Percentiles rank a stretch among this genome's conserved stretches.
phyloP scores from a whole-genome alignment of 2,113 vertebrate species.

The Euleptes europaea region DNA sequence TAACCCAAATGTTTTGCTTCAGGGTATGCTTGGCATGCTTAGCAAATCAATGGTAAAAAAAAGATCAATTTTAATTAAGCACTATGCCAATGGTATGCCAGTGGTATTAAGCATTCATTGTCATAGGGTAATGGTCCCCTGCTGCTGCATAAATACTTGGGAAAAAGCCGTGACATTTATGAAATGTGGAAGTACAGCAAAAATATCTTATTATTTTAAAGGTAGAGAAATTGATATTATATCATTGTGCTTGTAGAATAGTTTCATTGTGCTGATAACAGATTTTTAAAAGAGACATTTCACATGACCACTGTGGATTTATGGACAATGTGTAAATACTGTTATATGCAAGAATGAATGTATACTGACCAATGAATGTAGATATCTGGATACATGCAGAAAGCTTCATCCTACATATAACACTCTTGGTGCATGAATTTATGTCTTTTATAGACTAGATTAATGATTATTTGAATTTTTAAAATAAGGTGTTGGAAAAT shows the following conservation, averaged over 20 bases:
- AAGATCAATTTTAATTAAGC: conserved; percentile 44
- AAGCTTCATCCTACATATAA: not conserved
- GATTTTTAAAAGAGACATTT: conserved; percentile 14
- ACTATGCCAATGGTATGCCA: conserved; percentile 40
- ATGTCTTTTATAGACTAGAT: too few relatives aligned
- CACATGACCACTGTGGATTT: not conserved
- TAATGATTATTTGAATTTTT: not conserved
- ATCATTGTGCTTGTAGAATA: not conserved
- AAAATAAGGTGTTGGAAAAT: not conserved
- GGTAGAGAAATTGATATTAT: not conserved
- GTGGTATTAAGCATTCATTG: conserved; percentile 43
- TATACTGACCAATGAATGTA: not conserved
- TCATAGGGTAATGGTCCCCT: conserved; percentile 39
- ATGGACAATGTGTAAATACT: not conserved
- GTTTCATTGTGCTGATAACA: conserved; percentile 18
- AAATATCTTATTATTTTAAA: conserved; percentile 12
- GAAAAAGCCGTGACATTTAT: conserved; percentile 45
- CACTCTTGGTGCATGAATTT: not conserved
- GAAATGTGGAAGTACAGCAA: conserved; percentile 46
- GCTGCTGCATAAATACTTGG: conserved; percentile 31
- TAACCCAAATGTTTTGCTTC: conserved; percentile 58
- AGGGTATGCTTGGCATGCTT: conserved; percentile 48
- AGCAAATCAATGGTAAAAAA: conserved; percentile 51
- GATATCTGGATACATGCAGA: not conserved
- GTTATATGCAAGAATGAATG: not conserved